Evolutionary conservation across 2,797 vertebrate species (phyloP), one percentile per base, ranked within the genome.

Genomic region (Otolemur crassicaudatus): DNA sequence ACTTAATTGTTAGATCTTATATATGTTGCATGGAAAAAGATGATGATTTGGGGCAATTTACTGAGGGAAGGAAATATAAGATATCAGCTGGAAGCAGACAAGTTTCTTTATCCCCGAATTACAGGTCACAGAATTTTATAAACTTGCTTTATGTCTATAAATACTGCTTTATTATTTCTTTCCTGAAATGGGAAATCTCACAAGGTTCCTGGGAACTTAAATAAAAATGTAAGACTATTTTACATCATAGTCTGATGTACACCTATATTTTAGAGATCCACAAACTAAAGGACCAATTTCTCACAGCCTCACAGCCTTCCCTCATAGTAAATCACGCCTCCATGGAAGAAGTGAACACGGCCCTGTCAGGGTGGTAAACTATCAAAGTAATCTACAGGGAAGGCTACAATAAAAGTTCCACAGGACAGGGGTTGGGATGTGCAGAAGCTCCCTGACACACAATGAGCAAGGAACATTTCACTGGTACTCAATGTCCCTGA

Each of bases 121-220:
- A 91, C 1, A 31, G 75, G 53, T 65, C 20, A 40, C 22, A 65
- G 53, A 40, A 87, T 53, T 53, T 17, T 53, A 53, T 53, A 53
- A 53, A 53, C 14, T 53, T 53, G 49, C 13, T 53, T 53, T 53
- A 53, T 14, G 49, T 53, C 49, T 14, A 49, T 80, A 93, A 92
- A 84, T 67, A 37, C 13, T 43, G 53, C 29, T 91, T 86, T 84
- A 72, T 69, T 75, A 53, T 16, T 49, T 73, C 91, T 49, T 40
- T 43, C 88, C 53, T 91, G 76, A 91, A 91, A 76, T 83, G 65
- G 65, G 14, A 81, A 67, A n/a, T 87, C 11, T 93, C 27, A 87
- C 72, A 63, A 90, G 2, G 0, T 70, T 90, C 37, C 65, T 49
- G 5, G 58, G 81, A 40, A 86, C 23, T 87, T 84, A 40, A 81